Percentiles rank a stretch among this genome's conserved stretches.
These are phyloP conservation scores for Borostomias antarcticus DNA, from an alignment of 2,797 vertebrate species.

Conservation along the genomic window DNA sequence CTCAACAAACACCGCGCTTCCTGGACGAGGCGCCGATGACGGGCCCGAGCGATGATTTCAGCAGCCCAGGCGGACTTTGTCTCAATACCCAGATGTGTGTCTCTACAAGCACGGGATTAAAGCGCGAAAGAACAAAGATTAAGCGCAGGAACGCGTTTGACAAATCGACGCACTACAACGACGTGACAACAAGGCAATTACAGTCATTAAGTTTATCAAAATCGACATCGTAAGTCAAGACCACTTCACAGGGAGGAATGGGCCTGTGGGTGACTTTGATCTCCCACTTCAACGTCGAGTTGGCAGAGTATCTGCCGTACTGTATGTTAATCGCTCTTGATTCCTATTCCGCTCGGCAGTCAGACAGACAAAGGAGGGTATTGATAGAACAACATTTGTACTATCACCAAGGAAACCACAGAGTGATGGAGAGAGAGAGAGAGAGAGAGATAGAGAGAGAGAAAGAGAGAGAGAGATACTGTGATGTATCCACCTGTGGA, in stretches of 20 bases:
- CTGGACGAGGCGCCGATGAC: constrained; percentile 6
- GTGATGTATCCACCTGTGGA: constrained; percentile 21
- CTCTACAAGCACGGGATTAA: neutral
- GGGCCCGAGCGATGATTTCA: neutral
- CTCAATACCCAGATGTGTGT: neutral
- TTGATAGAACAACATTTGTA: neutral
- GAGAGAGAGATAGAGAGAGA: constrained; percentile 6
- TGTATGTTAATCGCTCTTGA: neutral
- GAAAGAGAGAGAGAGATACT: constrained; percentile 4
- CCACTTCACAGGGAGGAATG: neutral
- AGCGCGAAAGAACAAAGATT: neutral
- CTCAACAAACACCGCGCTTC: constrained; percentile 18
- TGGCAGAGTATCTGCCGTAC: neutral
- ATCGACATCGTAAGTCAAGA: constrained; percentile 1
- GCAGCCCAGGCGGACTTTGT: too few relatives aligned
- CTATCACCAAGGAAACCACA: neutral
- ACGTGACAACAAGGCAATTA: neutral
- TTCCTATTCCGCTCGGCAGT: neutral
- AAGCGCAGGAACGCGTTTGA: neutral
- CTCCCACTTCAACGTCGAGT: too few relatives aligned
- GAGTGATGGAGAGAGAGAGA: constrained; percentile 12
- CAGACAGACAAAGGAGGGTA: neutral
- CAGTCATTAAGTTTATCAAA: neutral
- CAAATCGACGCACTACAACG: neutral
- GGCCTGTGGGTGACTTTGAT: constrained; percentile 1